Evolutionary conservation across 2,797 vertebrate species (phyloP).

Genomic region (Dendrocincla tyrannina): DNA sequence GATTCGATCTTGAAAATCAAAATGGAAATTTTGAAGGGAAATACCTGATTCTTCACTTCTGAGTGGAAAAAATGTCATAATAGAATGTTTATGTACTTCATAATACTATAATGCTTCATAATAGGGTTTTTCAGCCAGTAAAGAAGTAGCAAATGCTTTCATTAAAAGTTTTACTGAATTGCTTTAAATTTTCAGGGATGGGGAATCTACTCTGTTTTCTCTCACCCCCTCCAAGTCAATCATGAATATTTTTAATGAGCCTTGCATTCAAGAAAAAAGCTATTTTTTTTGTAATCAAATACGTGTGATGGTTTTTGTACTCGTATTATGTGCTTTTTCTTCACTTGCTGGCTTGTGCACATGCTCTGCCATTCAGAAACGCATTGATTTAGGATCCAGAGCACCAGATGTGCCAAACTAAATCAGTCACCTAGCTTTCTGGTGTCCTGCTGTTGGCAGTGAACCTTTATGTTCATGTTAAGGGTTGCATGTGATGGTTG

Average conservation of each 20-base stretch:
- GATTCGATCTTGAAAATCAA: not conserved
- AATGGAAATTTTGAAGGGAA: not conserved
- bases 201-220: not conserved
- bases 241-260: not conserved
- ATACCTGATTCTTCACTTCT: not conserved
- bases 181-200: not conserved
- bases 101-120: no score
- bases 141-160: rapidly evolving
- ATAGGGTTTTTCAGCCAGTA: not conserved
- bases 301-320: not conserved
- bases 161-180: not conserved
- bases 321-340: rapidly evolving
- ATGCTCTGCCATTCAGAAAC: not conserved
- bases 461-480: rapidly evolving
- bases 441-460: not conserved
- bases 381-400: not conserved
- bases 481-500: rapidly evolving
- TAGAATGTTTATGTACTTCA: rapidly evolving
- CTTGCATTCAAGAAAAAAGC: not conserved
- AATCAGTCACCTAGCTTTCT: not conserved
- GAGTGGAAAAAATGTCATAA: not conserved
- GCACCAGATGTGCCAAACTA: not conserved
- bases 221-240: not conserved
- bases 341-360: rapidly evolving
- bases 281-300: not conserved